These are phyloP conservation scores for Trinectes maculatus DNA, from an alignment of 2,113 vertebrate genomes.

Conservation along the genomic window DNA sequence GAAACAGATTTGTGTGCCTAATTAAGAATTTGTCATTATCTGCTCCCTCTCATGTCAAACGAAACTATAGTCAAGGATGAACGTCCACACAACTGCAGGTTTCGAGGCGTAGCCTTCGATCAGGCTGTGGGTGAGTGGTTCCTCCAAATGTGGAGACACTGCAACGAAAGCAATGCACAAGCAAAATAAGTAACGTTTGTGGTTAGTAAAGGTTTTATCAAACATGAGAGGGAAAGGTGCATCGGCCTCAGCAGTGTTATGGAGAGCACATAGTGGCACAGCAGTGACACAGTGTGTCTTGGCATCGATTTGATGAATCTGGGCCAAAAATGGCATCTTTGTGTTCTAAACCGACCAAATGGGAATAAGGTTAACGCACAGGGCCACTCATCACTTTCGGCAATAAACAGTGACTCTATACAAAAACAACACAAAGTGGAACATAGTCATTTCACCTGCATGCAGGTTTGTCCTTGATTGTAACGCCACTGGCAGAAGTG, in stretches of 20 bases:
- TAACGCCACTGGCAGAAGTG: not conserved
- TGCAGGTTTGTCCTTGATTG: not conserved
- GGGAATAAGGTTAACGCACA: constrained; percentile 39
- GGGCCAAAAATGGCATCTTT: constrained; percentile 35
- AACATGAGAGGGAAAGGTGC: too few species aligned
- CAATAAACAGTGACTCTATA: not conserved
- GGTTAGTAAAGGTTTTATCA: too few species aligned
- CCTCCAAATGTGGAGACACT: not conserved
- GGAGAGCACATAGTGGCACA: not conserved
- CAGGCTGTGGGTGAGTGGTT: not conserved
- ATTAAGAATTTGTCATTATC: not conserved
- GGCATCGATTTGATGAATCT: constrained; percentile 15
- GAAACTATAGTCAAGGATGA: too few species aligned
- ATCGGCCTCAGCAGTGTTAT: too few species aligned
- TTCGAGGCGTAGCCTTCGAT: too few species aligned
- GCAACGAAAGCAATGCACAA: not conserved
- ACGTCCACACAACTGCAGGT: too few species aligned
- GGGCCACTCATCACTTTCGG: constrained; percentile 6
- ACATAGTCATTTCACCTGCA: not conserved
- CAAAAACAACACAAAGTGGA: not conserved
- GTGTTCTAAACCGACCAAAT: constrained; percentile 25
- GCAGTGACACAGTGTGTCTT: not conserved
- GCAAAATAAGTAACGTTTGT: too few species aligned
- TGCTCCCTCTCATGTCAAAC: not conserved
- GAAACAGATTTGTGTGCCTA: constrained; percentile 2